phyloP scores from a whole-genome alignment of 2,888 invertebrate genomes.

The Drosophila robusta region DNA sequence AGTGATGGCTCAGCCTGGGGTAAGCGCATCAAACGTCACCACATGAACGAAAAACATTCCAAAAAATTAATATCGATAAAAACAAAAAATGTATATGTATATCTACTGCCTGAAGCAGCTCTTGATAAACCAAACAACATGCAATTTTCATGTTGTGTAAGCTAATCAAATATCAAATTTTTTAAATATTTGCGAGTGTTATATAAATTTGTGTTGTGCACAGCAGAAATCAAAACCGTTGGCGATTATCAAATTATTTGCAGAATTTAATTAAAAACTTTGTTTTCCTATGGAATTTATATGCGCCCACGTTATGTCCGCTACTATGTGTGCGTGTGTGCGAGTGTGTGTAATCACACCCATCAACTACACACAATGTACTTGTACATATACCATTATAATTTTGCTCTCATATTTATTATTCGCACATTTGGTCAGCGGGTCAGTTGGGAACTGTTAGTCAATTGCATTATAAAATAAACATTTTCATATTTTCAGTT shows the following conservation, averaged over 20 bases:
- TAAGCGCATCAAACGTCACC: conserved; percentile 23
- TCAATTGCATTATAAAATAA: conserved; percentile 25
- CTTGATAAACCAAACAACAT: conserved; percentile 51
- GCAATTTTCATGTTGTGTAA: conserved; percentile 60
- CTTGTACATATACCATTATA: not conserved
- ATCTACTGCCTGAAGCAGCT: conserved; percentile 8
- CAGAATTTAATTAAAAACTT: conserved; percentile 69
- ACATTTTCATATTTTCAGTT: conserved; percentile 17
- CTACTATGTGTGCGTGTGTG: not conserved
- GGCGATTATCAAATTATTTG: conserved; percentile 59
- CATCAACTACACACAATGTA: conserved; percentile 26
- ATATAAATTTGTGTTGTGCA: conserved; percentile 16
- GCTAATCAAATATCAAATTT: conserved; percentile 71
- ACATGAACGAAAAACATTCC: conserved; percentile 16
- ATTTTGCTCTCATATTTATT: conserved; percentile 10
- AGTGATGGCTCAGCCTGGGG: not conserved
- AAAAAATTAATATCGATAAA: conserved; percentile 2
- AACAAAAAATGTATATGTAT: conserved; percentile 14
- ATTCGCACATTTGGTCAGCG: conserved; percentile 10
- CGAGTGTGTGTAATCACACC: conserved; percentile 30
- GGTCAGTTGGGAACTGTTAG: conserved; percentile 21
- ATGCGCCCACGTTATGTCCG: conserved; percentile 9
- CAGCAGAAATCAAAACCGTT: conserved; percentile 56
- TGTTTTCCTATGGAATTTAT: conserved; percentile 55
- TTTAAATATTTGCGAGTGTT: conserved; percentile 10